Percentiles rank a stretch among this genome's conserved stretches.
Evolutionary conservation across 2,797 vertebrate species (phyloP).

Genomic region (Chaenodraco wilsoni): DNA sequence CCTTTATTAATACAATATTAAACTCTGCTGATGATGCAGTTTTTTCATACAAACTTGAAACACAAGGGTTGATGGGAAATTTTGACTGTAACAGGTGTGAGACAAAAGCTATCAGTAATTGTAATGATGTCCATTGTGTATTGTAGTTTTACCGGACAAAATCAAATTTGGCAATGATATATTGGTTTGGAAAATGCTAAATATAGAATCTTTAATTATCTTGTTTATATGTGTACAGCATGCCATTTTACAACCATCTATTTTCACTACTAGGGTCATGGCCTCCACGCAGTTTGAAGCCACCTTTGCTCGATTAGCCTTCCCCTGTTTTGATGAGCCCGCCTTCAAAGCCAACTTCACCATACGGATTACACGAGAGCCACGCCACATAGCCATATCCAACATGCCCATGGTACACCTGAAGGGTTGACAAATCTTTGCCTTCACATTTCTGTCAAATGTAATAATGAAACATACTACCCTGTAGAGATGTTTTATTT

Average conservation of each 20-base stretch:
- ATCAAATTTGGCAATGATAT: not conserved
- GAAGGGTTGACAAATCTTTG: not conserved
- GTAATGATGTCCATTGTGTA: not conserved
- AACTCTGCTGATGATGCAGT: not conserved
- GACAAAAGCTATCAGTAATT: not conserved
- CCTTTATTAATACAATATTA: not conserved
- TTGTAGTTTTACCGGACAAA: not conserved
- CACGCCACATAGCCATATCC: constrained; percentile 86
- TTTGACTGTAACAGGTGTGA: not conserved
- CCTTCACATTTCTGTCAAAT: too few species aligned
- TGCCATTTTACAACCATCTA: not conserved
- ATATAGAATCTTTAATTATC: not conserved
- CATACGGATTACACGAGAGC: constrained; percentile 85
- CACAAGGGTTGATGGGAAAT: constrained; percentile 7
- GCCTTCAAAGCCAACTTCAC: constrained; percentile 92
- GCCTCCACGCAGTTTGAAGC: constrained; percentile 93
- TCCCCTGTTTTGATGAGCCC: constrained; percentile 94
- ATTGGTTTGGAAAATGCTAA: not conserved
- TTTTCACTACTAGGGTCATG: constrained; percentile 77
- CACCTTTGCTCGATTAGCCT: constrained; percentile 89
- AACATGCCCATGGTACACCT: constrained; percentile 90
- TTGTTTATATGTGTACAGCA: not conserved
- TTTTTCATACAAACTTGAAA: not conserved
- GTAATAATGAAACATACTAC: not conserved
- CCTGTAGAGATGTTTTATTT: not conserved